Evolutionary conservation across 1,140 invertebrate species (phyloP).

Genomic region (Calliphora vicina): DNA sequence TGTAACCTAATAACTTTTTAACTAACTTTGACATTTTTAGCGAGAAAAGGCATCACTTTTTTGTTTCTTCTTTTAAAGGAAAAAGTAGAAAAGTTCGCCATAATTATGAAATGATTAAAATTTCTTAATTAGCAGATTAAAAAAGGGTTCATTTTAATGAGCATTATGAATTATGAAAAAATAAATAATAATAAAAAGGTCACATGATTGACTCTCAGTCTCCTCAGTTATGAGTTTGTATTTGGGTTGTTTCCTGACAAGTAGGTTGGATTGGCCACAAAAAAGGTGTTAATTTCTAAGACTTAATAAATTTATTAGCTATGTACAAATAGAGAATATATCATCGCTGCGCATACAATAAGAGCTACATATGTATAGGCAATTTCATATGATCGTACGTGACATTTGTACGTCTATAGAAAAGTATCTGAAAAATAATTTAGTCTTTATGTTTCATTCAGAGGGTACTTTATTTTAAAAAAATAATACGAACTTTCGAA

Average conservation of each 20-base stretch:
- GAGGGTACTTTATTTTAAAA: too few species aligned
- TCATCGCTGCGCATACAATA: too few species aligned
- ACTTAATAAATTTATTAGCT: background rate
- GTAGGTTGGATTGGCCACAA: background rate
- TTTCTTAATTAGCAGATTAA: background rate
- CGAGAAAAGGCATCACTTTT: background rate
- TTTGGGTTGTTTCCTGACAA: background rate
- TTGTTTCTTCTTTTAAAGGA: background rate
- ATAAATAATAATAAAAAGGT: background rate
- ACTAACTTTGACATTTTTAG: background rate
- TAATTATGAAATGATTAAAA: background rate
- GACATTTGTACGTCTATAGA: too few species aligned
- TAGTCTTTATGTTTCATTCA: too few species aligned
- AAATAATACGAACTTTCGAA: too few species aligned
- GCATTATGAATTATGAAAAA: background rate
- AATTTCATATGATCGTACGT: too few species aligned
- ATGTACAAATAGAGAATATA: too few species aligned
- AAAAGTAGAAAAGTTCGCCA: background rate
- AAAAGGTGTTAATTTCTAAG: background rate
- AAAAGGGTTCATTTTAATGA: background rate
- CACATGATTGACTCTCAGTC: background rate
- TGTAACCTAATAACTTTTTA: background rate
- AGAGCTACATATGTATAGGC: too few species aligned
- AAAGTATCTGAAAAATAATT: too few species aligned
- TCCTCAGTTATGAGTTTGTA: background rate